phyloP scores from a whole-genome alignment of 2,797 vertebrate genomes.

The Fratercula arctica region DNA sequence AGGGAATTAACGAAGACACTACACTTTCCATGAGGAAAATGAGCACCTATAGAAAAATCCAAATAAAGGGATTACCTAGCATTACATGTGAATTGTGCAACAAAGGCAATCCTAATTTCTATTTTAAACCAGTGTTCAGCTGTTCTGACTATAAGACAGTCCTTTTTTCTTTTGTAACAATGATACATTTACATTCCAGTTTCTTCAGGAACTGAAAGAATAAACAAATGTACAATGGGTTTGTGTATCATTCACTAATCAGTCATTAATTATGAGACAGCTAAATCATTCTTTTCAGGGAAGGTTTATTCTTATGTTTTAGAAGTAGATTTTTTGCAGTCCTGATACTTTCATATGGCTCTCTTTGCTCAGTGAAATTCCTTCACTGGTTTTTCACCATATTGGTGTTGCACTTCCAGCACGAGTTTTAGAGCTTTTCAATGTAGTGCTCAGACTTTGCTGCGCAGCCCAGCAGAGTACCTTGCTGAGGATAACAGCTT shows the following conservation, averaged over 20 bases:
- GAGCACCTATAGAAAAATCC: not conserved
- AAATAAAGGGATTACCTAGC: not conserved
- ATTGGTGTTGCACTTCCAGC: not conserved
- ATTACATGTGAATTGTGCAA: not conserved
- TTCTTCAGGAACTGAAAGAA: not conserved
- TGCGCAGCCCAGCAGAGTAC: not conserved
- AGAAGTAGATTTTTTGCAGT: not conserved
- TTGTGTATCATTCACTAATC: not conserved
- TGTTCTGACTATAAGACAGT: not conserved
- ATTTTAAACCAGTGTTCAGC: not conserved
- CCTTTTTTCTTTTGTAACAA: not conserved
- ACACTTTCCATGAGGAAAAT: not conserved
- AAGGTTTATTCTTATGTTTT: not conserved
- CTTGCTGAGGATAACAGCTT: not conserved
- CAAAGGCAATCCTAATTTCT: not conserved
- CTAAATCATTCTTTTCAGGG: not conserved
- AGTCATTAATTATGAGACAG: not conserved
- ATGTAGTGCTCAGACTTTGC: not conserved
- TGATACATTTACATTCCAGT: not conserved
- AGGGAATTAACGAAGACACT: not conserved
- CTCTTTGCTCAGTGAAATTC: not conserved
- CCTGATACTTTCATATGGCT: not conserved
- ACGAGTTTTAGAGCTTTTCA: not conserved
- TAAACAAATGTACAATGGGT: not conserved
- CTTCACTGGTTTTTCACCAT: not conserved